These are phyloP conservation scores for Drosophila atroscutellata DNA, from an alignment of 2,888 invertebrate genomes.

Conservation along the genomic window DNA sequence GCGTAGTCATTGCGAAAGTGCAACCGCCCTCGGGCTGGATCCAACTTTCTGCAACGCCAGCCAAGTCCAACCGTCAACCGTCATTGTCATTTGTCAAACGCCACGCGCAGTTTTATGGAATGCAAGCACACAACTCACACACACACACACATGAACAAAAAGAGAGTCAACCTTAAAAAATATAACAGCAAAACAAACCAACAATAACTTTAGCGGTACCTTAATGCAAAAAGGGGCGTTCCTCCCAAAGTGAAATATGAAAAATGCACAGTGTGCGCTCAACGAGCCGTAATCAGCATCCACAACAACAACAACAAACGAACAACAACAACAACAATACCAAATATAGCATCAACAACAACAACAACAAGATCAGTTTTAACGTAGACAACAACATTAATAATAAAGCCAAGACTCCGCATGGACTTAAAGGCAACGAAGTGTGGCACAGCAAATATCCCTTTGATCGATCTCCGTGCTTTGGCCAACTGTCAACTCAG, in stretches of 20 bases:
- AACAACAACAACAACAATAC: slow-evolving; percentile 4
- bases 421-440: slow-evolving; percentile 11
- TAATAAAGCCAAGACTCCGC: slow-evolving; percentile 11
- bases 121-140: slow-evolving; percentile 35
- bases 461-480: slow-evolving; percentile 28
- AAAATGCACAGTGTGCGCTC: slow-evolving; percentile 62
- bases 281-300: slow-evolving; percentile 43
- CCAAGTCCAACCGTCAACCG: slow-evolving; percentile 64
- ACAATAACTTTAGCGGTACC: slow-evolving; percentile 52
- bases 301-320: slow-evolving; percentile 26
- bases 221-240: slow-evolving; percentile 62
- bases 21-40: slow-evolving; percentile 58
- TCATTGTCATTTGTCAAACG: slow-evolving; percentile 67
- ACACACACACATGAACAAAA: slow-evolving; percentile 19
- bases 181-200: slow-evolving; percentile 28
- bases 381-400: slow-evolving; percentile 10
- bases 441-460: slow-evolving; percentile 15
- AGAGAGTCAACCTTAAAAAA: slow-evolving; percentile 45
- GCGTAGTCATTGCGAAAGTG: slow-evolving; percentile 62
- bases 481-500: slow-evolving; percentile 30
- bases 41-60: slow-evolving; percentile 62
- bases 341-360: slow-evolving; percentile 8
- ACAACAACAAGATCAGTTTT: slow-evolving; percentile 4
- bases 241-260: slow-evolving; percentile 63
- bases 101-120: slow-evolving; percentile 62